Percentiles rank a stretch among this genome's conserved stretches.
phyloP scores from a whole-genome alignment of 2,113 vertebrate genomes.

The Tonatia bakeri region DNA sequence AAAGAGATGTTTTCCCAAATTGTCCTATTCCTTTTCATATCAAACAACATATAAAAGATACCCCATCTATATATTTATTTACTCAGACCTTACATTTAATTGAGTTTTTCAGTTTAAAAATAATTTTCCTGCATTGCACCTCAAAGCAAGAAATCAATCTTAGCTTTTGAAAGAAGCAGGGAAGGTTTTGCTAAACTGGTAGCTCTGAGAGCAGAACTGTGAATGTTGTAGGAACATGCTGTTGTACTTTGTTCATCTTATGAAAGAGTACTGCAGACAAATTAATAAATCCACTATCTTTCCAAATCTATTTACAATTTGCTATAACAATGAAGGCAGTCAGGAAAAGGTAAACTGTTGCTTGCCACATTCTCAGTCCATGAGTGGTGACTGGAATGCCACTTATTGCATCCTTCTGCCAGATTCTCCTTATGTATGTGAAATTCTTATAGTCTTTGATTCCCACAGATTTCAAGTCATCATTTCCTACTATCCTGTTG shows the following conservation, averaged over 20 bases:
- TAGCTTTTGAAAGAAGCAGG: not conserved
- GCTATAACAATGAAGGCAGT: not conserved
- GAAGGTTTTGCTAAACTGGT: constrained; percentile 35
- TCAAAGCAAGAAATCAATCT: not conserved
- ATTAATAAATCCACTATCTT: not conserved
- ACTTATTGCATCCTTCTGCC: not conserved
- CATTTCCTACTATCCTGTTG: not conserved
- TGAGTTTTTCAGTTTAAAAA: constrained; percentile 33
- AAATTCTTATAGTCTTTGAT: not conserved
- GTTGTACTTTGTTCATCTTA: not conserved
- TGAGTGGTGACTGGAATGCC: not conserved
- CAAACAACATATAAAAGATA: not conserved
- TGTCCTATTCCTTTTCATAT: not conserved
- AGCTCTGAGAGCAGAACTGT: not conserved
- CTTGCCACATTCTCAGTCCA: not conserved
- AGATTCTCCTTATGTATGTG: not conserved
- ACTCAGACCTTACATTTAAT: constrained; percentile 26
- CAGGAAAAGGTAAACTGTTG: not conserved
- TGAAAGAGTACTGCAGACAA: not conserved
- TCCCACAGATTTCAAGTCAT: not conserved
- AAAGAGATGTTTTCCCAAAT: not conserved
- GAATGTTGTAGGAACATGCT: not conserved
- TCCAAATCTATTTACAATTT: constrained; percentile 10
- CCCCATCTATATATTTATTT: constrained; percentile 16
- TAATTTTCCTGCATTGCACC: not conserved